Base-by-base conservation (phyloP, 1,140 invertebrate species). In the Zaprionus vittiger region DNA sequence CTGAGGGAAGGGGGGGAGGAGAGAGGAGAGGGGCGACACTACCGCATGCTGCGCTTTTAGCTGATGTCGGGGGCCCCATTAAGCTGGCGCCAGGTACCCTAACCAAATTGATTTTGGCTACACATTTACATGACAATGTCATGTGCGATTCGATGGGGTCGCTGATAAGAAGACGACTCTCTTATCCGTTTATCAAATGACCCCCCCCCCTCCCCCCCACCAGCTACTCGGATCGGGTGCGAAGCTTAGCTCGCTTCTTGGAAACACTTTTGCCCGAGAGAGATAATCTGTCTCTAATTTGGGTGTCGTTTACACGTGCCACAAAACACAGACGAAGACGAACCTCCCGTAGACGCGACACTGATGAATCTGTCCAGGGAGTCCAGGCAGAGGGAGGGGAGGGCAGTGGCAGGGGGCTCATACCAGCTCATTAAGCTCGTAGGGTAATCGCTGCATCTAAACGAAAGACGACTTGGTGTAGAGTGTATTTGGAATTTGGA, bases 241-340 rank as follows among this genome's bases (percentile, higher is more conserved):
- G 38, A 41, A 64, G 64, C 67, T 73, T 64, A 69, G 26, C 60
- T 55, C 55, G 67, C 37, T 80, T 80, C 78, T 69, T 68, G 74
- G 78, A 80, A 73, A 55, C 70, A 65, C 66, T 64, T 75, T 41
- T 31, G 34, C 26, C 56, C 54, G 60, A 72, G 38, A 44, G 11
- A 89, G 84, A 89, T 89, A 84, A 89, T 89, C 79, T 84, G 31
- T 72, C 72, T 77, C 84, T 89, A 89, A 89, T 89, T 89, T 89
- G 84, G 81, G 84, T 89, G 84, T 89, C 85, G 79, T 81, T 89
- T 89, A 89, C 84, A 90, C 81, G 81, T 90, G 85, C 85, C 85
- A 79, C 47, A 52, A 52, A 17, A 47, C 41, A 5, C 41, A 52
- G 20, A 52, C 47, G 47, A 24, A 52, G 22, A 52, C 47, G 47